Base-by-base conservation (phyloP, 1,140 invertebrate species). In the Drosophila biarmipes region DNA sequence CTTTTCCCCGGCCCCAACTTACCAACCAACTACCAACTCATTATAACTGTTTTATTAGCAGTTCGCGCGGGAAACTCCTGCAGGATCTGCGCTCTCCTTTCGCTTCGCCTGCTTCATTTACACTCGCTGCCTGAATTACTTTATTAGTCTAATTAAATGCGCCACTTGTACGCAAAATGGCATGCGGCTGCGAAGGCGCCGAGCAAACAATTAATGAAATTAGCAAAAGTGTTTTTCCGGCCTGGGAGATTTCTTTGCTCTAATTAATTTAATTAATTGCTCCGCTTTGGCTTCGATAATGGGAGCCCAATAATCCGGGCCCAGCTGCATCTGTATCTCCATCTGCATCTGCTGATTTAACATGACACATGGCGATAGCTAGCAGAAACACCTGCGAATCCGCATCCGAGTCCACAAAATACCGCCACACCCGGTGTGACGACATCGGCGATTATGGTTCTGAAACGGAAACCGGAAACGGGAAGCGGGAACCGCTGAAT, bases 81-180 rank as follows among this genome's bases (percentile, higher is more conserved):
- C 35, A 37, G 37, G 48, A 64, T 58, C 58, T n/a, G 14, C 67
- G 48, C 21, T 76, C 59, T 24, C 49, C 15, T 21, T 38, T 38
- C 68, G 64, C 67, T 66, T 59, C 56, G 56, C 66, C 52, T 73
- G 53, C 63, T 76, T 76, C 72, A 79, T 71, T 85, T 73, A 59
- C 82, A 71, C 68, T 74, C 51, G 67, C 72, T 73, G 82, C 40
- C 46, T 57, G 64, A 89, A 89, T 89, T 80, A 84, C 84, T 89
- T 89, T 84, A 89, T 89, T 89, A 89, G 79, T 55, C 84, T 89
- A 87, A 87, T 87, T 87, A 87, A 89, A 89, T 80, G 75, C 76
- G 67, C 72, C 84, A 82, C 84, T 87, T 87, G 71, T 76, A 78
- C 62, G 63, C 61, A 76, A 75, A 85, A 84, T 76, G 76, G 51